Conservation (phyloP, 2,888 invertebrate genomes). For the Tuberolachnus salignus region DNA sequence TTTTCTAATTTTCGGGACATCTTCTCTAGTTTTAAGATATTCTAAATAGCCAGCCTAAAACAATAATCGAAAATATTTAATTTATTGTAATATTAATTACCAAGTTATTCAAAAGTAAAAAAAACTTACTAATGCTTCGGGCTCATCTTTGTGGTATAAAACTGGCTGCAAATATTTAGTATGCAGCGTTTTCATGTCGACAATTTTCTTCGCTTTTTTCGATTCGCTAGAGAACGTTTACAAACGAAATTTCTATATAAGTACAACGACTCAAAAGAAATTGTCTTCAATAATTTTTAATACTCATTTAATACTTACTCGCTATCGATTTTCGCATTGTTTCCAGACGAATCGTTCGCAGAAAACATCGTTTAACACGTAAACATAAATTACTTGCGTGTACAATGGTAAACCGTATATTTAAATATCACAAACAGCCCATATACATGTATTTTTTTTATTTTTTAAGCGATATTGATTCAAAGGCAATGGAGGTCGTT, state of each 20-base stretch:
- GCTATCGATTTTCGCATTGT: not conserved
- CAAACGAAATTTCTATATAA: not conserved
- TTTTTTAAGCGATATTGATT: not conserved
- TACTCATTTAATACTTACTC: not conserved
- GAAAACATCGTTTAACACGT: not conserved
- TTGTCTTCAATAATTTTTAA: no score
- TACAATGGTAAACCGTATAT: not conserved
- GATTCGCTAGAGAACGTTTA: not conserved
- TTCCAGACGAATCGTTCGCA: not conserved
- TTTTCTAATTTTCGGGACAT: not conserved
- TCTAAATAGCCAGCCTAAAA: conserved; percentile 24
- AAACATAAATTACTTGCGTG: not conserved
- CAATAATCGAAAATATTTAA: not conserved
- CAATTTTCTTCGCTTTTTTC: not conserved
- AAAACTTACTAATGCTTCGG: conserved; percentile 25
- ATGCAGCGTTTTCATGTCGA: not conserved
- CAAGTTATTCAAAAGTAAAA: not conserved
- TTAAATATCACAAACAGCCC: not conserved
- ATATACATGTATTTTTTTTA: not conserved
- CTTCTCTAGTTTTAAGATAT: conserved; percentile 4
- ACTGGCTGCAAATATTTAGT: not conserved
- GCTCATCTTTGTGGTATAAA: not conserved
- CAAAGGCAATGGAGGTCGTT: not conserved
- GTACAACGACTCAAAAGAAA: not conserved
- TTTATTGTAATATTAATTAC: not conserved